These are phyloP conservation scores for Lasioglossum albipes DNA, from an alignment of 1,140 invertebrate species.

Conservation along the genomic window DNA sequence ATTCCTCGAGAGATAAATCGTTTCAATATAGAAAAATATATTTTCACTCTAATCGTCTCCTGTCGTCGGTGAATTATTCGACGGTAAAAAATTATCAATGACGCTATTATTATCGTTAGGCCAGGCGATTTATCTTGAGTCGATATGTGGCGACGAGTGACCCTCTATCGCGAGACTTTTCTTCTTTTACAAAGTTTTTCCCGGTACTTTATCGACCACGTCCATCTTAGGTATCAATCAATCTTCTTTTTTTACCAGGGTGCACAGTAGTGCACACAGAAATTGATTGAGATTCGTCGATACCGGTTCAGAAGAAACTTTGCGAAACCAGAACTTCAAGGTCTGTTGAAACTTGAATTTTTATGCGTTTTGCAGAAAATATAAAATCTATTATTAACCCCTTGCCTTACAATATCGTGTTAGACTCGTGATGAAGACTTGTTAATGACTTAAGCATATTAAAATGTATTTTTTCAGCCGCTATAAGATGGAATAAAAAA, in stretches of 20 bases:
- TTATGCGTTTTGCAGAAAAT: no score
- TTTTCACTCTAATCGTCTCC: background rate
- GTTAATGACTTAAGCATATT: no score
- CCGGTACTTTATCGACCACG: background rate
- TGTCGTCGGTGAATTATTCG: background rate
- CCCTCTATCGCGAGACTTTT: background rate
- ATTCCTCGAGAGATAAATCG: background rate
- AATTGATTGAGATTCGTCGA: no score
- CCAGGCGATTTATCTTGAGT: constrained; percentile 32
- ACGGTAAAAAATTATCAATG: background rate
- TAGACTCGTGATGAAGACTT: no score
- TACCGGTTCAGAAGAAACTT: no score
- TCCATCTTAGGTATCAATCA: background rate
- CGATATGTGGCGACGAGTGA: constrained; percentile 2
- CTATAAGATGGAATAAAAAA: no score
- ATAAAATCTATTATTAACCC: no score
- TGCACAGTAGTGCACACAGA: no score
- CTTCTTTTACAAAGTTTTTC: background rate
- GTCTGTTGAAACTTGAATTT: no score
- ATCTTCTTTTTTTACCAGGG: background rate
- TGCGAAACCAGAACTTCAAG: no score
- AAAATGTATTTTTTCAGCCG: no score
- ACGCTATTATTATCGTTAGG: background rate
- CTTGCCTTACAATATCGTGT: no score
- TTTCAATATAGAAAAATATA: background rate